These are phyloP conservation scores for Syrphus vitripennis DNA, from an alignment of 2,888 invertebrate genomes.

Conservation along the genomic window DNA sequence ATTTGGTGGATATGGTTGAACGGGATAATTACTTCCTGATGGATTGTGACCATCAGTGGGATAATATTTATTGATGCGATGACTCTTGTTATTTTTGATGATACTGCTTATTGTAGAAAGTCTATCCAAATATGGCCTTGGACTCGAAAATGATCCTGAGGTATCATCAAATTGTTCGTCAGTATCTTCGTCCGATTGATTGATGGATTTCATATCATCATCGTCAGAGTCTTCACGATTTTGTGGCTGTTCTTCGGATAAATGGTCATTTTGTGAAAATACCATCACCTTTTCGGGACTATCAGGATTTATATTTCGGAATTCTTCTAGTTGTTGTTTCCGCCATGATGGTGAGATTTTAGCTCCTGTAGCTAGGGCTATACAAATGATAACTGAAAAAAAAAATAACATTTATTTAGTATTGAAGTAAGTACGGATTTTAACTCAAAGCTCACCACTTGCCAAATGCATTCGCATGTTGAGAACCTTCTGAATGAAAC, in stretches of 20 bases:
- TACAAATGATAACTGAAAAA: conserved; percentile 15
- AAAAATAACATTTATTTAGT: not conserved
- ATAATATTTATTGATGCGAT: conserved; percentile 21
- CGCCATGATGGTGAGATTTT: conserved; percentile 16
- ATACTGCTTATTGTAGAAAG: conserved; percentile 26
- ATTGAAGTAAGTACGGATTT: no score
- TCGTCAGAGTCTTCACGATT: conserved; percentile 1
- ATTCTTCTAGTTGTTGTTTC: conserved; percentile 28
- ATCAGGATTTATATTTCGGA: conserved; percentile 34
- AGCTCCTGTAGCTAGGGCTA: not conserved
- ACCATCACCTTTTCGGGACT: conserved; percentile 31
- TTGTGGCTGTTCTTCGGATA: conserved; percentile 31
- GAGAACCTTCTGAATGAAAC: conserved; percentile 43
- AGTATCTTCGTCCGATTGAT: conserved; percentile 27
- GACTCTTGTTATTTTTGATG: conserved; percentile 1
- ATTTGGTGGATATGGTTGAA: not conserved
- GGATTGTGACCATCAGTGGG: not conserved
- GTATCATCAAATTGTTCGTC: conserved; percentile 54
- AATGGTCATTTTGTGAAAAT: conserved; percentile 38
- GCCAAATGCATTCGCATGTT: conserved; percentile 50
- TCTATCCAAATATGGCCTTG: conserved; percentile 54
- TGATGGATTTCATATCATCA: conserved; percentile 26
- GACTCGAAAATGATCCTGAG: conserved; percentile 47
- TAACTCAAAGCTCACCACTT: conserved; percentile 25
- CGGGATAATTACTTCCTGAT: not conserved